Base-by-base conservation (phyloP, 2,113 vertebrate genomes). In the Sphaerodactylus townsendi region DNA sequence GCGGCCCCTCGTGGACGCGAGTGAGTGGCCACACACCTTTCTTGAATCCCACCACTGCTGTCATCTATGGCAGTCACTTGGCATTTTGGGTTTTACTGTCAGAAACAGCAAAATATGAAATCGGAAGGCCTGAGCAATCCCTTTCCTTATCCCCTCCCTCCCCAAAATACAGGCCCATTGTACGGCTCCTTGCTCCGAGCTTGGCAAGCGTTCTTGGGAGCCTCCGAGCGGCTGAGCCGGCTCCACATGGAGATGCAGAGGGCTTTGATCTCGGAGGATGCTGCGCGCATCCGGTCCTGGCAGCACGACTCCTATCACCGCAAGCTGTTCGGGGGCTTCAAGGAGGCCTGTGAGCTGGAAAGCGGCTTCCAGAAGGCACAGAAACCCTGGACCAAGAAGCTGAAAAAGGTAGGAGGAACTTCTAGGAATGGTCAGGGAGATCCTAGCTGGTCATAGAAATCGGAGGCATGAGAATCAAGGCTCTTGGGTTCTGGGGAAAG, bases 181-280 rank as follows among this genome's bases (percentile, higher is more conserved):
- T 98, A 97, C 17, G 97, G 97, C 77, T 96, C 97, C 39, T 94
- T 97, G 64, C 93, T 97, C 92, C 93, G 86, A 70, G 97, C 97
- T 11, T 98, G 97, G 97, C 96, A 97, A 73, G 94, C 96, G 48
- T 97, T 98, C 86, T 96, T 98, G 93, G 93, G 92, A 21, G 96
- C 97, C 33, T 90, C 97, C 0, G 97, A 97, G 87, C 95, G 94
- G 21, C 90, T 97, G 79, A 96, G 97, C 1, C 80, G 85, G 10
- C 93, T 97, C 39, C 97, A 97, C 85, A 90, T 92, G 39, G 94
- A 95, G 75, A 96, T 97, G 89, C 96, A 96, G 9, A 95, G 96
- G 84, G 94, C 96, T 2, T 95, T 98, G 1, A 76, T 95, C 7
- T 78, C 85, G 0, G 96, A 98, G 84, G 97, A 98, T 5, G 89